These are phyloP conservation scores for Ctenochaetus hawaiiensis DNA, from an alignment of 2,797 vertebrate genomes.

Conservation along the genomic window DNA sequence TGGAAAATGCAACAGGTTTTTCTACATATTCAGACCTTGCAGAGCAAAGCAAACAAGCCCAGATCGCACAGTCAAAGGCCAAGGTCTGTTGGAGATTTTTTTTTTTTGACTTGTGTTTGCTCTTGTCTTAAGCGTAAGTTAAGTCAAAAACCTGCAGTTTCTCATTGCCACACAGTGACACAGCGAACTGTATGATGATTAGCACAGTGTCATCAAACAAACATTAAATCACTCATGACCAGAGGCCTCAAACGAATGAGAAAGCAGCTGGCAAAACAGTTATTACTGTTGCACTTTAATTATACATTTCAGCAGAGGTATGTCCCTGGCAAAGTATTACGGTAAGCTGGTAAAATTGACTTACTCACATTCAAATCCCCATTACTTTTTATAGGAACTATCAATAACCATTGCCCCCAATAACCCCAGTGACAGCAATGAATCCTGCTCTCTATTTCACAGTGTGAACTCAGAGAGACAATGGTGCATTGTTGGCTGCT, in stretches of 20 bases:
- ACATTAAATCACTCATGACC: slow-evolving; percentile 40
- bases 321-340: not conserved
- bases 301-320: slow-evolving; percentile 14
- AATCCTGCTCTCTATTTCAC: slow-evolving; percentile 45
- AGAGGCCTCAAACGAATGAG: slow-evolving; percentile 28
- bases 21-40: not conserved
- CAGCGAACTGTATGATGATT: not conserved
- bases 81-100: slow-evolving; percentile 56
- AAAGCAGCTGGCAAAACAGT: slow-evolving; percentile 45
- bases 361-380: not conserved
- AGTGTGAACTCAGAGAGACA: slow-evolving; percentile 53
- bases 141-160: slow-evolving; percentile 35
- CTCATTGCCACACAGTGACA: slow-evolving; percentile 2
- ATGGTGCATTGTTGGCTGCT: slow-evolving; percentile 59
- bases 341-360: not conserved
- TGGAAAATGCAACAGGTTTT: not conserved
- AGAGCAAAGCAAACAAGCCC: slow-evolving; percentile 57
- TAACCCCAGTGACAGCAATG: slow-evolving; percentile 27
- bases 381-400: not conserved
- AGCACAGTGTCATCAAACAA: slow-evolving; percentile 14
- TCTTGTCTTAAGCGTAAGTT: slow-evolving; percentile 31
- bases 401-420: slow-evolving; percentile 5
- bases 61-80: slow-evolving; percentile 48
- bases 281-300: slow-evolving; percentile 51
- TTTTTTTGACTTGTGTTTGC: slow-evolving; percentile 42